phyloP scores from a whole-genome alignment of 2,888 invertebrate species.

The Morpho deidamia region DNA sequence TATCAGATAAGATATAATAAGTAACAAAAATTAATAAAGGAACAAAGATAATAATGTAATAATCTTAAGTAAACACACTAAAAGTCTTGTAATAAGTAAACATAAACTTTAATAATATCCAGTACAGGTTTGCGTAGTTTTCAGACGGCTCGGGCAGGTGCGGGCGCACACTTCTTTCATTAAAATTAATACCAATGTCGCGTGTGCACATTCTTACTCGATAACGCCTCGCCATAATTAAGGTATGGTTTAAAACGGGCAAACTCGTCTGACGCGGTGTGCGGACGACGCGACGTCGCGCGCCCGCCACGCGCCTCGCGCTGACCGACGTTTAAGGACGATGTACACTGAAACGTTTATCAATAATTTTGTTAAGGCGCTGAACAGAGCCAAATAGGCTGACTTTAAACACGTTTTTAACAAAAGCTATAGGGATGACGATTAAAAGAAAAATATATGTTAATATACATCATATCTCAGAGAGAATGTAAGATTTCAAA shows the following conservation, averaged over 20 bases:
- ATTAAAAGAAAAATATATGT: too few species aligned
- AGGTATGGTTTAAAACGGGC: constrained; percentile 59
- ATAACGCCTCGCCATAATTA: constrained; percentile 76
- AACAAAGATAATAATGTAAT: constrained; percentile 6
- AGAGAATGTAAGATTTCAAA: too few species aligned
- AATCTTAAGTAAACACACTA: constrained; percentile 14
- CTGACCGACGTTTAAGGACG: constrained; percentile 39
- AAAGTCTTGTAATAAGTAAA: constrained; percentile 10
- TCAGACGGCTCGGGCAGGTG: constrained; percentile 71
- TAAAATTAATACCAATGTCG: constrained; percentile 79
- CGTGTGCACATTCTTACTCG: constrained; percentile 78
- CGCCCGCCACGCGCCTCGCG: constrained; percentile 59
- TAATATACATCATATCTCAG: too few species aligned
- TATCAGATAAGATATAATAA: too few species aligned
- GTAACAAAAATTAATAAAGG: neutral
- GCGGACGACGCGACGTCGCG: constrained; percentile 20
- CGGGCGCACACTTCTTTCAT: constrained; percentile 75
- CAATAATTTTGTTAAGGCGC: too few species aligned
- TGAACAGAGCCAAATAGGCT: too few species aligned
- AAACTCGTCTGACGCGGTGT: constrained; percentile 39
- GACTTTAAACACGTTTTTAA: too few species aligned
- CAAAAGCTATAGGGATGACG: too few species aligned
- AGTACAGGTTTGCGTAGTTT: constrained; percentile 41
- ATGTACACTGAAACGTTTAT: constrained; percentile 10
- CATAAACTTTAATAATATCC: constrained; percentile 16